Conservation (phyloP, 2,797 vertebrate species). For the Nyctalus aviator region DNA sequence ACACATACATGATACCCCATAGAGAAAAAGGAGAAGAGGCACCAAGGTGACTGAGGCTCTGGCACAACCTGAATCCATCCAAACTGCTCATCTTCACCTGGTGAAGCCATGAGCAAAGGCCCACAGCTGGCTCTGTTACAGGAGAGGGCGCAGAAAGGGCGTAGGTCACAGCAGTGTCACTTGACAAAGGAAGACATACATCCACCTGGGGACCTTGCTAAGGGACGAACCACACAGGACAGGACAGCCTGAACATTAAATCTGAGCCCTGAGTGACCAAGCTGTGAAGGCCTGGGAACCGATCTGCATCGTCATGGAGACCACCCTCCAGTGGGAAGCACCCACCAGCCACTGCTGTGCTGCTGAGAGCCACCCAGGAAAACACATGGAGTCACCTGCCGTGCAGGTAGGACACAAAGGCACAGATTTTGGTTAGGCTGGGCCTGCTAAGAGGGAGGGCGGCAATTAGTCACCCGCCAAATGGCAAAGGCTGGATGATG, state of each 20-base stretch:
- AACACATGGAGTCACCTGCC: background rate
- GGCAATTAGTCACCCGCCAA: slow-evolving; percentile 65
- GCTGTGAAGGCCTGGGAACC: background rate
- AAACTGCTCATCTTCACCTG: no score
- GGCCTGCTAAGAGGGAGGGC: background rate
- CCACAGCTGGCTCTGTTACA: background rate
- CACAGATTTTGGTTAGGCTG: background rate
- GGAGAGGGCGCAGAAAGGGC: background rate
- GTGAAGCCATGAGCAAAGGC: background rate
- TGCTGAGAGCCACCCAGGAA: background rate
- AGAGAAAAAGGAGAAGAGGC: no score
- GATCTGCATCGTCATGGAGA: background rate
- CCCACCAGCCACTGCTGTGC: background rate
- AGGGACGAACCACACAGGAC: background rate
- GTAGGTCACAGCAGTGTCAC: accelerated
- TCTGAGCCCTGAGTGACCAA: background rate
- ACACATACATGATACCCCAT: no score
- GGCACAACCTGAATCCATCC: no score
- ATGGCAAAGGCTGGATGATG: slow-evolving; percentile 50
- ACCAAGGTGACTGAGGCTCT: no score
- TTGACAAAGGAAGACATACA: background rate
- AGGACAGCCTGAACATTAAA: background rate
- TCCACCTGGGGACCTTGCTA: background rate
- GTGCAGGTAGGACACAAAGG: background rate
- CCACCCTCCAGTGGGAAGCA: background rate